Evolutionary conservation across 2,113 vertebrate genomes (phyloP).

Genomic region (Tonatia bakeri): DNA sequence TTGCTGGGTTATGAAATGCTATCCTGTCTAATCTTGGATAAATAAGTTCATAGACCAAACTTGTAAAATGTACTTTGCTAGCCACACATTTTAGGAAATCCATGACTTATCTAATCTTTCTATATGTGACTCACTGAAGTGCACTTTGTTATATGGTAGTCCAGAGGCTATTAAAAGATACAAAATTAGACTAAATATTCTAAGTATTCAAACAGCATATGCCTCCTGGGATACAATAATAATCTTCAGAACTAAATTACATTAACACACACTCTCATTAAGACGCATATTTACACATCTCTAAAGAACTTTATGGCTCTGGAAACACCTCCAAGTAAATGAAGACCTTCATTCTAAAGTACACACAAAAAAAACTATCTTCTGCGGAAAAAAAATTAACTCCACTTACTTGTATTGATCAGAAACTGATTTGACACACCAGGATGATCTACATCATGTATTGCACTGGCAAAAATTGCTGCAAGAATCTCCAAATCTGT

Average conservation of each 20-base stretch:
- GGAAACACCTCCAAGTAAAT: neutral
- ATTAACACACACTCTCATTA: neutral
- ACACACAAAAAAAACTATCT: neutral
- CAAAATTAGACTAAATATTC: constrained; percentile 36
- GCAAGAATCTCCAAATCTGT: constrained; percentile 99
- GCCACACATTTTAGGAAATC: constrained; percentile 1
- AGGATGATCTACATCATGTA: constrained; percentile 98
- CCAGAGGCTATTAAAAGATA: constrained; percentile 46
- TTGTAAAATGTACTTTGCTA: constrained; percentile 1
- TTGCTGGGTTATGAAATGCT: neutral
- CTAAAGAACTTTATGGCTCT: neutral
- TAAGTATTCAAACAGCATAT: neutral
- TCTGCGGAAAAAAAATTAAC: neutral
- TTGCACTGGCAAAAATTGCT: constrained; percentile 99
- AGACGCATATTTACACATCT: neutral
- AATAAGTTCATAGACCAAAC: neutral
- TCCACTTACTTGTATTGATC: constrained; percentile 98
- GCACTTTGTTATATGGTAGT: constrained; percentile 43
- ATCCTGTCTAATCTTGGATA: neutral
- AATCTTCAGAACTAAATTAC: neutral
- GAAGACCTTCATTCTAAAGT: neutral
- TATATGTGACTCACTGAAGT: constrained; percentile 37
- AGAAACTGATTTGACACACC: constrained; percentile 99
- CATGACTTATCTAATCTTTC: constrained; percentile 16
- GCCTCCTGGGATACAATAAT: neutral